A percentile compares a stretch with the other conserved stretches of the same genome.
Evolutionary conservation across 35 echinoderm and acorn worm genomes (phyloP).

Genomic region (Patiria miniata): DNA sequence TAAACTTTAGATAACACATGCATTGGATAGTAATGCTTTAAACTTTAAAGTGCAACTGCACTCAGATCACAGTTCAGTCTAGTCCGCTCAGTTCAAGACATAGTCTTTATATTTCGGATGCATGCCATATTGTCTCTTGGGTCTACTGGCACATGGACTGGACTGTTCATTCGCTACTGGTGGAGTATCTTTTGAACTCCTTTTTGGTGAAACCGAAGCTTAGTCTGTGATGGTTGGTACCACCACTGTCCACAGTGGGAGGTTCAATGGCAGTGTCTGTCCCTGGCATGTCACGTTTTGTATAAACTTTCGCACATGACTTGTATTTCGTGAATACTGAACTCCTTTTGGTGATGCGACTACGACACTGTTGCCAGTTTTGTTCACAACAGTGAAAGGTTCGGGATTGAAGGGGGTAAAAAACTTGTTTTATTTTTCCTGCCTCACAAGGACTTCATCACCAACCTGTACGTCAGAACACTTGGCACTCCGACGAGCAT

Average conservation of each 20-base stretch:
- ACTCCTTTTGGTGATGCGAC: not conserved
- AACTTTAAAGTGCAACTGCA: no score
- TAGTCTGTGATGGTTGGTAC: not conserved
- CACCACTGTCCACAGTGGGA: not conserved
- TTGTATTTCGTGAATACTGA: not conserved
- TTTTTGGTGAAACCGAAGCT: not conserved
- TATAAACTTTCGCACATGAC: not conserved
- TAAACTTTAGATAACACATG: no score
- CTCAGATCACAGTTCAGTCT: not conserved
- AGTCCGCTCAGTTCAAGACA: not conserved
- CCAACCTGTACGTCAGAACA: not conserved
- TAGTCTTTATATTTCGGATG: slow-evolving; percentile 15
- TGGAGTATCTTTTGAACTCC: not conserved
- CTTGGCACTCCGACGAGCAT: not conserved
- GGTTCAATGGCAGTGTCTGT: not conserved
- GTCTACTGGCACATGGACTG: not conserved
- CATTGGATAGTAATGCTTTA: no score
- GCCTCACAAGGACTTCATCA: no score
- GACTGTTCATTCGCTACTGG: not conserved
- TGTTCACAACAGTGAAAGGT: not conserved
- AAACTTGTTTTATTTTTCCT: not conserved
- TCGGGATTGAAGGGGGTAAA: not conserved
- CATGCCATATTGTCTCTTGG: slow-evolving; percentile 23
- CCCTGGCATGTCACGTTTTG: not conserved
- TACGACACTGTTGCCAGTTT: not conserved